Percentiles rank a stretch among this genome's conserved stretches.
Evolutionary conservation across 2,888 invertebrate species (phyloP).

Genomic region (Poecilus cupreus): DNA sequence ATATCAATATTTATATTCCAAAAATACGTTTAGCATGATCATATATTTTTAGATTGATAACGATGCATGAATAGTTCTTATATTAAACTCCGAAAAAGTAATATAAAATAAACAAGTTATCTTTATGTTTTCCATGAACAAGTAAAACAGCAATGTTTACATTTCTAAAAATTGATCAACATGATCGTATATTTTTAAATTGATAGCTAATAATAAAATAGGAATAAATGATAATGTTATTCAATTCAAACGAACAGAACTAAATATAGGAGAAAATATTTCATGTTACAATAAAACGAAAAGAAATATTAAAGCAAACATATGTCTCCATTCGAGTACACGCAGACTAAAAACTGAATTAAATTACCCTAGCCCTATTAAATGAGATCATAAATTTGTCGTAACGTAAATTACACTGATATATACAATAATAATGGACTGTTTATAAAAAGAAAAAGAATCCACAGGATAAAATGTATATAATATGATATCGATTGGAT

Average conservation of each 20-base stretch:
- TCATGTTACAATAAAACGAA: background rate
- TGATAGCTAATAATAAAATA: background rate
- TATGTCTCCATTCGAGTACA: background rate
- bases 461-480: conserved; percentile 25
- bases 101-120: too few species aligned
- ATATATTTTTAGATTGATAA: too few species aligned
- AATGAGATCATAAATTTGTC: conserved; percentile 20
- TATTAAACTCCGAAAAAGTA: too few species aligned
- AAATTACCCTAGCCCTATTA: background rate
- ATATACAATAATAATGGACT: background rate
- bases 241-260: background rate
- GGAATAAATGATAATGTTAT: background rate
- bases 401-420: background rate
- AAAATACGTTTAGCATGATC: too few species aligned
- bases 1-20: background rate
- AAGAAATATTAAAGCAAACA: background rate
- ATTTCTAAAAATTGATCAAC: background rate
- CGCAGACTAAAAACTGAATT: background rate
- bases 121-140: background rate
- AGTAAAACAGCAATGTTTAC: background rate
- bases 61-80: too few species aligned
- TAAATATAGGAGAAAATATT: background rate
- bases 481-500: conserved; percentile 41
- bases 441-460: conserved; percentile 3
- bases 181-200: background rate